Percentiles rank a stretch among this genome's conserved stretches.
phyloP scores from a whole-genome alignment of 2,888 invertebrate genomes.

The Orchestes rusci region DNA sequence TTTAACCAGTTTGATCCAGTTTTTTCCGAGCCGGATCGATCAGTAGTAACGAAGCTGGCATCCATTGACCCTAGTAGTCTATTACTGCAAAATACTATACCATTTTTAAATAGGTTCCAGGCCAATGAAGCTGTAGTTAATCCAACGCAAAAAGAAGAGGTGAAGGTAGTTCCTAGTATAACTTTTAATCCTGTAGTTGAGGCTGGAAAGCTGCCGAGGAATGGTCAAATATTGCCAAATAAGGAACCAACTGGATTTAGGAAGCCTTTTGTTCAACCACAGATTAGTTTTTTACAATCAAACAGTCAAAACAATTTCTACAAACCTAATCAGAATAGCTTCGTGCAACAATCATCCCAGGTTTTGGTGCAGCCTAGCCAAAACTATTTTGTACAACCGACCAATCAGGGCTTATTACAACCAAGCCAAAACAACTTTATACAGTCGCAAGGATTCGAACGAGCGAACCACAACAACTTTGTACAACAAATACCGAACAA shows the following conservation, averaged over 20 bases:
- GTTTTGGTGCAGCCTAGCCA: background rate
- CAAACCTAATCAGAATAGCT: background rate
- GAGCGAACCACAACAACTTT: too few species aligned
- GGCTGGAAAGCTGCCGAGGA: constrained; percentile 38
- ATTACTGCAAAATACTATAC: constrained; percentile 3
- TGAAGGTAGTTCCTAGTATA: constrained; percentile 50
- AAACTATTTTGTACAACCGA: background rate
- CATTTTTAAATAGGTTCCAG: constrained; percentile 12
- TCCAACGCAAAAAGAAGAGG: constrained; percentile 2
- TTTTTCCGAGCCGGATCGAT: constrained; percentile 21
- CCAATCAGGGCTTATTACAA: background rate
- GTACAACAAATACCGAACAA: background rate
- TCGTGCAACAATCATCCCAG: constrained; percentile 1
- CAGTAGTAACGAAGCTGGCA: constrained; percentile 18
- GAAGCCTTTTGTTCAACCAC: background rate
- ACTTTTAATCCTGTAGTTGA: constrained; percentile 39
- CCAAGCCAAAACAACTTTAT: too few species aligned
- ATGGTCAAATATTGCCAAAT: constrained; percentile 40
- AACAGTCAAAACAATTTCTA: background rate
- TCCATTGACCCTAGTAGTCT: constrained; percentile 17
- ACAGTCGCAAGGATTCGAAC: too few species aligned
- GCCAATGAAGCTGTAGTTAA: constrained; percentile 10
- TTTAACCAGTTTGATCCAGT: constrained; percentile 22
- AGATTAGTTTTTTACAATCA: constrained; percentile 2
- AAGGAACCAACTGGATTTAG: constrained; percentile 37